Conservation (phyloP, 2,797 vertebrate species). For the Rhinella marina region DNA sequence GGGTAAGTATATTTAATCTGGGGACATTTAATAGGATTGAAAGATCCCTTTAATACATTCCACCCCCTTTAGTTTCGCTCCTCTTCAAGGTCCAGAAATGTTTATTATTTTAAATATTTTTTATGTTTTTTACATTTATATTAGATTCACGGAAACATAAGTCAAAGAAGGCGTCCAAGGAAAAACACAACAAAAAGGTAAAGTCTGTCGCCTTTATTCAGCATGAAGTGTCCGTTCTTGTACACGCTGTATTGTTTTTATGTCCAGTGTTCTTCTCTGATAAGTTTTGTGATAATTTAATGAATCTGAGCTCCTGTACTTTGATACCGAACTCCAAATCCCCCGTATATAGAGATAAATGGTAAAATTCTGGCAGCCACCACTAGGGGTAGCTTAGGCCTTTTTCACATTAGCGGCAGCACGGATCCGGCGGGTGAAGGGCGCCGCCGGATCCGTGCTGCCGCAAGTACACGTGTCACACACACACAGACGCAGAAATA, state of each 20-base stretch:
- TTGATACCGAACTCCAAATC: background rate
- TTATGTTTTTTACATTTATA: background rate
- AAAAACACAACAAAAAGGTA: conserved; percentile 88
- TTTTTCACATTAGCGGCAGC: no score
- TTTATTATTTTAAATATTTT: background rate
- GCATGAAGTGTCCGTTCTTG: background rate
- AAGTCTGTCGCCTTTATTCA: background rate
- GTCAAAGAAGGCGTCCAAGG: conserved; percentile 87
- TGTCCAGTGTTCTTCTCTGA: background rate
- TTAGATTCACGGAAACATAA: conserved; percentile 79
- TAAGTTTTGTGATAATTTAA: background rate
- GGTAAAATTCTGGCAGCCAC: no score
- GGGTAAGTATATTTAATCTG: no score
- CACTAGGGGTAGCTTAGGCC: no score
- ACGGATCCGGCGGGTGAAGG: no score
- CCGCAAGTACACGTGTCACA: no score
- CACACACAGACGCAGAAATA: no score
- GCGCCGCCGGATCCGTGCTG: no score
- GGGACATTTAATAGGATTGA: no score
- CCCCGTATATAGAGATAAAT: no score
- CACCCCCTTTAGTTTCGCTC: background rate
- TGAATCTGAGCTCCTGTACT: background rate
- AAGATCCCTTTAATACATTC: no score
- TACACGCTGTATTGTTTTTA: background rate
- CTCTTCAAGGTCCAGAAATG: background rate